Base-by-base conservation (phyloP, 1,140 invertebrate species). In the Aplysia californica region DNA sequence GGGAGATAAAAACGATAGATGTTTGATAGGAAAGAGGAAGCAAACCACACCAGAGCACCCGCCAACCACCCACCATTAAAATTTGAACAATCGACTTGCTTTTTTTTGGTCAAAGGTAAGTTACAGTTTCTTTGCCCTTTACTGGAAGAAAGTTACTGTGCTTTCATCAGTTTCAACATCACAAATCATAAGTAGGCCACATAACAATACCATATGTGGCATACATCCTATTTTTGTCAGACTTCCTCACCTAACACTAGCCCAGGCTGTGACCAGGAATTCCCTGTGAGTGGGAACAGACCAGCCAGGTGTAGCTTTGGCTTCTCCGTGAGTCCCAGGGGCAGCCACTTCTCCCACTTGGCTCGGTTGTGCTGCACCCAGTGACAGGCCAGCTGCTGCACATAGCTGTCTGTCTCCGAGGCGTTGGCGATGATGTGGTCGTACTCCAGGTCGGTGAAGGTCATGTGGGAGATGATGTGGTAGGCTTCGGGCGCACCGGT, bases 231-330 rank as follows among this genome's bases (percentile, higher is more conserved):
- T n/a, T n/a, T n/a, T n/a, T n/a, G n/a, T n/a, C n/a, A n/a, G n/a
- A n/a, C n/a, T n/a, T n/a, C n/a, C n/a, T 75, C 83, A 92, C 92
- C 91, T 75, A 91, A 83, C 1, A 92, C 88, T 31, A 95, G 92
- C 55, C 94, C 93, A 23, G 89, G 87, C 20, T 93, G 93, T 1
- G 89, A 92, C 80, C 93, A 94, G 31, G 89, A 88, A 0, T 87
- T 85, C 10, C 92, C 92, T 33, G 85, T 90, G 50, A 94, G 86
- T 0, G 95, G 95, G 87, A 96, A 96, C 80, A 96, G 95, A 2
- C 95, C 95, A 56, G 94, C 94, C 67, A 96, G 93, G 76, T 91
- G 91, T 26, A 93, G 85, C 1, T 90, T 87, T 2, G 83, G 90
- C 80, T 92, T 92, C 55, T 91, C 91, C 4, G 89, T 87, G 0